Evolutionary conservation across 2,888 invertebrate genomes (phyloP), one percentile per base, ranked within the genome.

Genomic region (Acronicta psi): DNA sequence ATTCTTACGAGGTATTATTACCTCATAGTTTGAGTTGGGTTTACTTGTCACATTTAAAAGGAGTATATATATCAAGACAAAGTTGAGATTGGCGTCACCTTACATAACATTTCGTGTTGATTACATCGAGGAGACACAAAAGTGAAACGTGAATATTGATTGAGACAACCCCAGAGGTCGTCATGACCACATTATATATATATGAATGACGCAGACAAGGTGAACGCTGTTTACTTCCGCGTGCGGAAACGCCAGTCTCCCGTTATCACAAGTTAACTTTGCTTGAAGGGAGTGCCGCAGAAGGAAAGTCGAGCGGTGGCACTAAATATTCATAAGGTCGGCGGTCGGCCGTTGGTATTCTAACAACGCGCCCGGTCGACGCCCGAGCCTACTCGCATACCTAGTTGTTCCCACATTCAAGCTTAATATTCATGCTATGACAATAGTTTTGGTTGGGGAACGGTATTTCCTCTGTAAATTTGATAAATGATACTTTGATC

Each of bases 271-370:
- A 78, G 80, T 80, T 66, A 69, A 73, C 73, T 75, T 59, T 47
- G 58, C 72, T 83, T 77, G 75, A 81, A 86, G 83, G 84, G 81
- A 83, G 81, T 76, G 77, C 79, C 80, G 71, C 83, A 84, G 83
- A 89, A 88, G 91, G 92, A 92, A 92, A 92, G 90, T 89, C 78
- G 83, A 84, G 82, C 75, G 77, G 76, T 77, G 78, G 78, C 73
- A 69, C 72, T 90, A 82, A 87, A 92, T 92, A 92, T 89, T 90
- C 88, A 92, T 92, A 85, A 91, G 86, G 83, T 84, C 76, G 79
- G 63, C 73, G 86, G 83, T 84, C 76, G 79, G 63, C 73, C 57
- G 66, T 77, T 71, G 83, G 87, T 88, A 92, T 92, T 90, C 91
- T 72, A 77, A 75, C 74, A 79, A 80, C 85, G 87, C 79, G 76